Conservation (phyloP, 2,888 invertebrate species). For the Archaeoteleia sp. region DNA sequence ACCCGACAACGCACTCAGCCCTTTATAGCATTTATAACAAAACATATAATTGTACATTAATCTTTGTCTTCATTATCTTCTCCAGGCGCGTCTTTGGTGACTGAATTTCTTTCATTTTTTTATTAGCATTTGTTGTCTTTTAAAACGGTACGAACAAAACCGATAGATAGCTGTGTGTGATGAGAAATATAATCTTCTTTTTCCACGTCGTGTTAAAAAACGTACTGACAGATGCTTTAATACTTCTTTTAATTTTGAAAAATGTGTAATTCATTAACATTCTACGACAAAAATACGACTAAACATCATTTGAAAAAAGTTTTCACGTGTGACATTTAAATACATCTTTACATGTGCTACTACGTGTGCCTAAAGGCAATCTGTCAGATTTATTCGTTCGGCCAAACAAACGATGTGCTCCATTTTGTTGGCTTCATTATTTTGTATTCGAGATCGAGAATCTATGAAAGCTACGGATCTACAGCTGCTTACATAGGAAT, state of each 20-base stretch:
- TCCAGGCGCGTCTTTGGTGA: slow-evolving; percentile 31
- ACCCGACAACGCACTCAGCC: slow-evolving; percentile 43
- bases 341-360: slow-evolving; percentile 45
- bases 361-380: slow-evolving; percentile 49
- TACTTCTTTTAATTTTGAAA: too few species aligned
- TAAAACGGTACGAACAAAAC: slow-evolving; percentile 50
- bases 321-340: slow-evolving; percentile 45
- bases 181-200: slow-evolving; percentile 14
- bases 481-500: slow-evolving; percentile 55
- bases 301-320: slow-evolving; percentile 49
- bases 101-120: slow-evolving; percentile 23
- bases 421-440: slow-evolving; percentile 22
- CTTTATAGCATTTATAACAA: slow-evolving; percentile 58
- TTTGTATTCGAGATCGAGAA: slow-evolving; percentile 41
- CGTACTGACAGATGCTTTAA: slow-evolving; percentile 45
- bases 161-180: slow-evolving; percentile 46
- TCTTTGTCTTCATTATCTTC: slow-evolving; percentile 55
- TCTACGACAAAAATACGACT: slow-evolving; percentile 50
- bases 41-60: slow-evolving; percentile 67
- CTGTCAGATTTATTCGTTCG: slow-evolving; percentile 51
- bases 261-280: slow-evolving; percentile 50
- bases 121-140: slow-evolving; percentile 8
- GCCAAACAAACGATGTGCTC: slow-evolving; percentile 51
- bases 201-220: slow-evolving; percentile 24
- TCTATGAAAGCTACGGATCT: slow-evolving; percentile 47